Evolutionary conservation across 30 jellyfish, hydroid and myxozoan genomes (phyloP), one percentile per base, ranked within the genome.

Genomic region (Cassiopea andromeda): DNA sequence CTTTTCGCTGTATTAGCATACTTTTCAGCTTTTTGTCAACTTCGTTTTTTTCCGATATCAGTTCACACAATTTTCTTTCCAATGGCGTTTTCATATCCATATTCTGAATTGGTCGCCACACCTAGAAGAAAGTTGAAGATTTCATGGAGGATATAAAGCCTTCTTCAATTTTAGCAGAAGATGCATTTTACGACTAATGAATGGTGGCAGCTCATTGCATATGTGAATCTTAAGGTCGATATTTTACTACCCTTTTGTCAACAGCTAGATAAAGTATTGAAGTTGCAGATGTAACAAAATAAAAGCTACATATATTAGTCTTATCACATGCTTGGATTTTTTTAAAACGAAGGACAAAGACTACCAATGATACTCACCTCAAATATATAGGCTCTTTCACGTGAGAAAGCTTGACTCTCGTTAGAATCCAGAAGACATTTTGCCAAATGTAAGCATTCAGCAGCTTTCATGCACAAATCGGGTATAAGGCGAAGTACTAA

Each of bases 391-490:
- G 93, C 78, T 38, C 85, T 72, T 18, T 86, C 93, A 67, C 93
- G 75, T 1, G 85, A 79, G 69, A 75, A 86, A 18, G 89, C 93
- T 57, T 75, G 78, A 50, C 93, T 76, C 47, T 48, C 77, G 27
- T 79, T 86, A 38, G 89, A 45, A 57, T 86, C 93, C 46, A 86
- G 85, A 69, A 86, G 77, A 17, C 46, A 9, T 68, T 76, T 80
- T 14, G 80, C 93, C 88, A 75, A 59, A 27, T 80, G 93, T 45
- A 86, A 77, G 60, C 96, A 89, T 49, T 89, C 84, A 7, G 90
- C 96, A 48, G 96, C 96, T 73, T 89, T 89, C 91, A 89, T 80
- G 83, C 96, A 80, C 69, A 89, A 48, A 57, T 89, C 96, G 10
- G 96, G 96, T 8, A 89, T 89, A 64, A 89, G 78, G 17, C 96